Percentiles rank a stretch among this genome's conserved stretches.
phyloP scores from a whole-genome alignment of 1,140 invertebrate genomes.

The Drosophila bifasciata region DNA sequence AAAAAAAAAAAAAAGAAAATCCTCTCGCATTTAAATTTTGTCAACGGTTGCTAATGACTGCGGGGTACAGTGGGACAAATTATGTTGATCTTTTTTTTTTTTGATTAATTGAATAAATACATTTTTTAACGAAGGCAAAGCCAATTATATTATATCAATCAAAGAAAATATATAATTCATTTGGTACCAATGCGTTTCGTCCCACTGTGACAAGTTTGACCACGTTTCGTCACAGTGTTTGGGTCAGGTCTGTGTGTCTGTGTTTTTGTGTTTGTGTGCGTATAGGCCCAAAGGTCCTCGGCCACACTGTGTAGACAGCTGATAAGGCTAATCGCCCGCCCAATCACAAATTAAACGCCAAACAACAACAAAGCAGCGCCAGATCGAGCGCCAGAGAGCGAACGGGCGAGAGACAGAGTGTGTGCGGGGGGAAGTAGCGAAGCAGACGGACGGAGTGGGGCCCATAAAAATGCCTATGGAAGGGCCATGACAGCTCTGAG shows the following conservation, averaged over 20 bases:
- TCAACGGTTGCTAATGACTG: constrained; percentile 13
- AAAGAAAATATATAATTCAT: too few relatives aligned
- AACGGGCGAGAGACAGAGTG: not conserved
- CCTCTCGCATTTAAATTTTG: constrained; percentile 30
- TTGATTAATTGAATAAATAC: too few relatives aligned
- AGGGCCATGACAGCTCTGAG: constrained; percentile 44
- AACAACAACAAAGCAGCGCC: constrained; percentile 21
- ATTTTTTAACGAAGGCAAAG: too few relatives aligned
- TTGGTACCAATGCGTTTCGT: too few relatives aligned
- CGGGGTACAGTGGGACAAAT: constrained; percentile 12
- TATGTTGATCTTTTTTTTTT: too few relatives aligned
- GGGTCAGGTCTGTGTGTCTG: too few relatives aligned
- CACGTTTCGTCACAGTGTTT: constrained; percentile 26
- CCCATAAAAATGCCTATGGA: constrained; percentile 31
- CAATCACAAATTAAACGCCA: constrained; percentile 22
- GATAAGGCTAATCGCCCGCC: constrained; percentile 30
- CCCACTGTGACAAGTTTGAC: constrained; percentile 10
- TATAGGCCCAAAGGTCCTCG: constrained; percentile 34
- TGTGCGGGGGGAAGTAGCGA: constrained; percentile 5
- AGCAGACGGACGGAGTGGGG: not conserved
- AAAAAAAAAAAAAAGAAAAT: constrained; percentile 52
- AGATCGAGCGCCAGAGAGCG: too few relatives aligned
- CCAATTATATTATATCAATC: too few relatives aligned
- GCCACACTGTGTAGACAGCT: constrained; percentile 18
- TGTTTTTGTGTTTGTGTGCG: not conserved